Evolutionary conservation across 2,113 vertebrate species (phyloP), one percentile per base, ranked within the genome.

Genomic region (Pica pica): DNA sequence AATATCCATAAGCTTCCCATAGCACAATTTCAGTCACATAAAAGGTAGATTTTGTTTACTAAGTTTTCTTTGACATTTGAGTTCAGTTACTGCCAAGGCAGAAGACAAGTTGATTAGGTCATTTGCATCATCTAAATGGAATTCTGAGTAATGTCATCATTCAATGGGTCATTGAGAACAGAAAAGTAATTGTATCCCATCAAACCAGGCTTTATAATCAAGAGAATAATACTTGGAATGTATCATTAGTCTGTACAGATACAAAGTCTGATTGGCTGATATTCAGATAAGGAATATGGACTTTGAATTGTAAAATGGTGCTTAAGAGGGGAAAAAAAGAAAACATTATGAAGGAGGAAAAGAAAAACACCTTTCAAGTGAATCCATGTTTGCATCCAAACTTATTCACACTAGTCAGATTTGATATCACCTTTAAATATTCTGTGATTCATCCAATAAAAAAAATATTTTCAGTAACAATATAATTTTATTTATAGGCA

Each of bases 121-220:
- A 97, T 97, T 85, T 93, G 70, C 76, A 81, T 97, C 95, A 97
- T 94, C 93, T 93, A 88, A 95, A 94, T 85, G 91, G 93, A 96
- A 91, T 93, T 97, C 53, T 94, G 83, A 97, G 78, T 94, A 97
- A 96, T 83, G 77, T 68, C 63, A 78, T 89, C 60, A 85, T 95
- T 83, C 93, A 92, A 4, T 50, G 30, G 33, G n/a, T 64, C 80
- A 89, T 8, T 83, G 83, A 95, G 91, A 97, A 97, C 94, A 97
- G 83, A 92, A 86, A 92, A 96, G 75, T 84, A 64, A 96, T 96
- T 97, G 95, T 97, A 39, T 92, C 35, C 55, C 83, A 92, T 97
- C 89, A 97, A 96, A 95, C 39, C 31, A 92, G 80, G 86, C 97
- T 97, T 96, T 97, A 97, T 97, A 95, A 94, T 96, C 95, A 85